Base-by-base conservation (phyloP, 2,888 invertebrate species). In the Girardia tigrina region DNA sequence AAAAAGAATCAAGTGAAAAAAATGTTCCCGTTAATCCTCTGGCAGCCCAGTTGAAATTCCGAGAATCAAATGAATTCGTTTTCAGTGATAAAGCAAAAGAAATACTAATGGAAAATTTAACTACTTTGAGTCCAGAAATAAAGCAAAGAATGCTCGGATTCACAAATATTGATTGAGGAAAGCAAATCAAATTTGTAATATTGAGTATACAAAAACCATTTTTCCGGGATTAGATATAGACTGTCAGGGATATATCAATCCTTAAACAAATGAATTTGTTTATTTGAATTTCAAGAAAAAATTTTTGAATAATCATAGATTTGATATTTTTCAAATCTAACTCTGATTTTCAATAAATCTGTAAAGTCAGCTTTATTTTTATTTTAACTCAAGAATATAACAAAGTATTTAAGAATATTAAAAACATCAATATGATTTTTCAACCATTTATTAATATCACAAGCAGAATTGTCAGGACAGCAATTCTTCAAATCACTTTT, bases 61-160 rank as follows among this genome's bases (percentile, higher is more conserved):
- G 56, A 4, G n/a, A n/a, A 8, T 56, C 56, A 8, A 56, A 56
- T 56, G 56, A 56, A 8, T 56, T 56, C 56, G 56, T 56, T 20
- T 56, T 56, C 56, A 56, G 56, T 56, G 56, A 56, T n/a, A 56
- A 56, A 56, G 56, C 56, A 12, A 56, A 56, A 56, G 56, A 56
- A 16, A 56, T 56, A 8, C 23, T 56, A 56, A 56, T 56, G 56
- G 56, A 56, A 56, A 56, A 56, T n/a, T 23, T 56, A 23, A 56
- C 56, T 2, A 20, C 56, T 6, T 20, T 56, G 4, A 56, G 56
- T n/a, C 56, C 56, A 56, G 56, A 56, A 56, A 56, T 56, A 23
- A 56, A n/a, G n/a, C 56, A 56, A 16, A 4, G 56, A n/a, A 56
- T 56, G 56, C 56, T 56, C 2, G 56, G 56, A 12, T 56, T 56